Conservation (phyloP, 2,113 vertebrate genomes). For the Numida meleagris region DNA sequence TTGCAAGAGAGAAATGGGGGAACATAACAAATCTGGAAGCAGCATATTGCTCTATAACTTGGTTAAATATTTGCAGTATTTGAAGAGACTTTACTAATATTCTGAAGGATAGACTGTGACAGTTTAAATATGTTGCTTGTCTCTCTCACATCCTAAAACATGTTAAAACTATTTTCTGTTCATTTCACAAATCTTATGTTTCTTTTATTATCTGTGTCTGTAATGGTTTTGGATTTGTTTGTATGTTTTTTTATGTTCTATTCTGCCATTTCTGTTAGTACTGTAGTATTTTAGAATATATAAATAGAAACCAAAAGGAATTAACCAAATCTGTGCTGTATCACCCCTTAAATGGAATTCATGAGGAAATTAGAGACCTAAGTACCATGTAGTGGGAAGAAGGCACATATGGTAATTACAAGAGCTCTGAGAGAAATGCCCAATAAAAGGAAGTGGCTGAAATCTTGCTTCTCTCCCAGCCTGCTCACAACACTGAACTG, state of each 20-base stretch:
- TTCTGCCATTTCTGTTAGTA: neutral
- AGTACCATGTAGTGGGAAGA: neutral
- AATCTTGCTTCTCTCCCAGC: neutral
- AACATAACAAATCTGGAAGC: neutral
- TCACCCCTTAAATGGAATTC: conserved; percentile 30
- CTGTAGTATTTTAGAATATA: neutral
- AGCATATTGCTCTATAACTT: neutral
- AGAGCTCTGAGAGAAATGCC: neutral
- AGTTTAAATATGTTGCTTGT: neutral
- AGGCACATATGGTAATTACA: neutral
- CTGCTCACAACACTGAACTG: neutral
- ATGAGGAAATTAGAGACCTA: neutral
- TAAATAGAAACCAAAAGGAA: neutral
- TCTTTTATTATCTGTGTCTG: neutral
- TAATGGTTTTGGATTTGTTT: neutral
- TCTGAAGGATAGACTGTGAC: neutral
- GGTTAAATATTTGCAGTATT: neutral
- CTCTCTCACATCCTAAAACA: neutral
- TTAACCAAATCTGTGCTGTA: neutral
- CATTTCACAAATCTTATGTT: neutral
- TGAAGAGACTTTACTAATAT: neutral
- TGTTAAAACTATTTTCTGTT: neutral
- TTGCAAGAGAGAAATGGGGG: neutral
- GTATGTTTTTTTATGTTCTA: neutral
- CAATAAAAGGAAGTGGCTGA: neutral